A percentile compares a stretch with the other conserved stretches of the same genome.
These are phyloP conservation scores for Nothobranchius kuhntae DNA, from an alignment of 2,113 vertebrate genomes.

Conservation along the genomic window DNA sequence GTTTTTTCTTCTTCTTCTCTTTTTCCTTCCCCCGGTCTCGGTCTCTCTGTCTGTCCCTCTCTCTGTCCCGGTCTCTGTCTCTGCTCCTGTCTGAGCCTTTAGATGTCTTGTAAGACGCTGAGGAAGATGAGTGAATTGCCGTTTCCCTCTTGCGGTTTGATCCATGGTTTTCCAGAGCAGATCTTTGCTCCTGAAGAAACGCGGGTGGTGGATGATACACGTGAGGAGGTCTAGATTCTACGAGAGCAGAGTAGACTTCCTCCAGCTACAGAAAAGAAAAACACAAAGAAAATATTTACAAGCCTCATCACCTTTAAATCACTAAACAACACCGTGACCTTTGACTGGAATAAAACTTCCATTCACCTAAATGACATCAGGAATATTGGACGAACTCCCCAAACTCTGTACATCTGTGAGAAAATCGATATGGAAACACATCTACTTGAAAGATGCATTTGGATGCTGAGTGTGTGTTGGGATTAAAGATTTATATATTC, in stretches of 20 bases:
- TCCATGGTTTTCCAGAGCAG: conserved; percentile 27
- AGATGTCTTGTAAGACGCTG: conserved; percentile 56
- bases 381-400: conserved; percentile 10
- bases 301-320: no score
- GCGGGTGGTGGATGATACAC: conserved; percentile 19
- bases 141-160: conserved; percentile 49
- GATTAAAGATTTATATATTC: conserved; percentile 19
- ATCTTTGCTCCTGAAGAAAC: conserved; percentile 44
- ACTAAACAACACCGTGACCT: conserved; percentile 15
- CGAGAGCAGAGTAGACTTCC: conserved; percentile 53
- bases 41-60: conserved; percentile 1
- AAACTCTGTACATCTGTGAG: conserved; percentile 4
- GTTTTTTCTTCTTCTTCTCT: conserved; percentile 94
- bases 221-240: conserved; percentile 31
- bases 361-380: conserved; percentile 1
- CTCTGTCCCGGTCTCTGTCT: background rate
- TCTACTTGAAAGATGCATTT: conserved; percentile 24
- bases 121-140: conserved; percentile 43
- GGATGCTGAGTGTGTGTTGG: background rate
- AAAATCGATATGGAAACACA: conserved; percentile 40
- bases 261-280: conserved; percentile 52
- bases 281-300: background rate
- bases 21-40: conserved; percentile 75
- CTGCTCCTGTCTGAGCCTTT: conserved; percentile 32
- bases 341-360: conserved; percentile 17